Evolutionary conservation across 2,113 vertebrate genomes (phyloP).

Genomic region (Nothobranchius kuhntae): DNA sequence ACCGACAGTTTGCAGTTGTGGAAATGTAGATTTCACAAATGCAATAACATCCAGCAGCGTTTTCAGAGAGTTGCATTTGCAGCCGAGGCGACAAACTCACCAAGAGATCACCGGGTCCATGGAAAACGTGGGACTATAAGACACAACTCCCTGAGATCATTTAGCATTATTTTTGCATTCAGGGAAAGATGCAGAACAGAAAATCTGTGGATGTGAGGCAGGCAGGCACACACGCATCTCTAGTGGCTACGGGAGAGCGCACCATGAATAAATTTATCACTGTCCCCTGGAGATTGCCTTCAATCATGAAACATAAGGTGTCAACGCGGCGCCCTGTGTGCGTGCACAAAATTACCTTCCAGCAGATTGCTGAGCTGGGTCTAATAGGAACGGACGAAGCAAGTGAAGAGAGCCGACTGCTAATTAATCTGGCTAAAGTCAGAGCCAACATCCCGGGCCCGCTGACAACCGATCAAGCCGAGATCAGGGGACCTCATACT

Average conservation of each 20-base stretch:
- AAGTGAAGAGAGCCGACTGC: slow-evolving; percentile 59
- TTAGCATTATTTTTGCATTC: slow-evolving; percentile 76
- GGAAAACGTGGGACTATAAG: slow-evolving; percentile 51
- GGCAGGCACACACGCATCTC: slow-evolving; percentile 64
- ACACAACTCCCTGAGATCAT: slow-evolving; percentile 68
- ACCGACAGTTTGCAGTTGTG: slow-evolving; percentile 29
- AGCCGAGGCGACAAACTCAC: slow-evolving; percentile 18
- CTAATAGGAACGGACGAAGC: slow-evolving; percentile 68
- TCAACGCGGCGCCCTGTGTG: slow-evolving; percentile 73
- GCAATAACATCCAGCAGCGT: slow-evolving; percentile 53
- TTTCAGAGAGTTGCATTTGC: slow-evolving; percentile 21
- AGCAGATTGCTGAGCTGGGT: slow-evolving; percentile 72
- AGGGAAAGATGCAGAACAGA: slow-evolving; percentile 69
- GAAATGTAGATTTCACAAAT: slow-evolving; percentile 50
- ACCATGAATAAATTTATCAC: slow-evolving; percentile 81
- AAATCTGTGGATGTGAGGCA: slow-evolving; percentile 70
- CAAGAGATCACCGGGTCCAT: slow-evolving; percentile 46
- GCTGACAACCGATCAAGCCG: slow-evolving; percentile 48
- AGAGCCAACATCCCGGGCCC: slow-evolving; percentile 62
- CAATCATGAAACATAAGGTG: slow-evolving; percentile 83
- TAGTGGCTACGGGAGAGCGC: slow-evolving; percentile 71
- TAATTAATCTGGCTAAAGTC: slow-evolving; percentile 76
- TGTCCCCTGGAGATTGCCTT: slow-evolving; percentile 80
- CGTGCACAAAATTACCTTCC: slow-evolving; percentile 77
- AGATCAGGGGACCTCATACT: slow-evolving; percentile 25